Percentiles rank a stretch among this genome's conserved stretches.
Conservation (phyloP, 2,797 vertebrate species). For the Orientallactaga sibirica region DNA sequence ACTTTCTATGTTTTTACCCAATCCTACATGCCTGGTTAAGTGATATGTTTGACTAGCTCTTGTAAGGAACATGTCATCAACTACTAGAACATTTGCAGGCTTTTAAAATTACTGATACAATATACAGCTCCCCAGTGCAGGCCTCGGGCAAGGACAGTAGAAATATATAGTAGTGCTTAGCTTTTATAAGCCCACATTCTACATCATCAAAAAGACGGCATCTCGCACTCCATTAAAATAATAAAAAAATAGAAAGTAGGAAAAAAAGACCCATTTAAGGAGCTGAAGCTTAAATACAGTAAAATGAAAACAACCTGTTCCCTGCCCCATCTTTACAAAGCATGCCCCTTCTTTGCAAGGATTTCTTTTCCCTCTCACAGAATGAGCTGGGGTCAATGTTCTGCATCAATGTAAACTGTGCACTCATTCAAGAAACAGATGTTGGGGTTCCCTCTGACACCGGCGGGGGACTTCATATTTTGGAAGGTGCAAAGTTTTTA, state of each 20-base stretch:
- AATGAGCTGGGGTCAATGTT: slow-evolving; percentile 79
- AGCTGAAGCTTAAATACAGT: slow-evolving; percentile 73
- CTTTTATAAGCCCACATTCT: slow-evolving; percentile 77
- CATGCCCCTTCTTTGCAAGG: slow-evolving; percentile 73
- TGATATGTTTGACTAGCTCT: slow-evolving; percentile 6
- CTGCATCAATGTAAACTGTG: slow-evolving; percentile 61
- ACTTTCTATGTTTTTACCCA: not conserved
- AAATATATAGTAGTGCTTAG: slow-evolving; percentile 76
- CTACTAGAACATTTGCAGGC: not conserved
- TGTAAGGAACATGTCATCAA: not conserved
- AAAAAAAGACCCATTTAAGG: slow-evolving; percentile 64
- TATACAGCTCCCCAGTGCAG: slow-evolving; percentile 71
- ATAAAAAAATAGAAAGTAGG: slow-evolving; percentile 2
- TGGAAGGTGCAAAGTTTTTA: slow-evolving; percentile 79
- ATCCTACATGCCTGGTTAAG: slow-evolving; percentile 3
- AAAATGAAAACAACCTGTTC: slow-evolving; percentile 82
- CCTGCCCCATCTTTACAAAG: not conserved
- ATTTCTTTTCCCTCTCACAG: slow-evolving; percentile 81
- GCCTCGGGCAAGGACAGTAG: slow-evolving; percentile 68
- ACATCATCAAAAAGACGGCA: slow-evolving; percentile 76
- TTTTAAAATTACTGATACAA: slow-evolving; percentile 78
- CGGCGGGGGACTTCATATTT: slow-evolving; percentile 80
- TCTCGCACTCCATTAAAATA: slow-evolving; percentile 39
- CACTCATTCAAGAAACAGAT: slow-evolving; percentile 79
- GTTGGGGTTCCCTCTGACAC: slow-evolving; percentile 83